These are phyloP conservation scores for Heliconius himera DNA, from an alignment of 1,140 invertebrate genomes.

Conservation along the genomic window DNA sequence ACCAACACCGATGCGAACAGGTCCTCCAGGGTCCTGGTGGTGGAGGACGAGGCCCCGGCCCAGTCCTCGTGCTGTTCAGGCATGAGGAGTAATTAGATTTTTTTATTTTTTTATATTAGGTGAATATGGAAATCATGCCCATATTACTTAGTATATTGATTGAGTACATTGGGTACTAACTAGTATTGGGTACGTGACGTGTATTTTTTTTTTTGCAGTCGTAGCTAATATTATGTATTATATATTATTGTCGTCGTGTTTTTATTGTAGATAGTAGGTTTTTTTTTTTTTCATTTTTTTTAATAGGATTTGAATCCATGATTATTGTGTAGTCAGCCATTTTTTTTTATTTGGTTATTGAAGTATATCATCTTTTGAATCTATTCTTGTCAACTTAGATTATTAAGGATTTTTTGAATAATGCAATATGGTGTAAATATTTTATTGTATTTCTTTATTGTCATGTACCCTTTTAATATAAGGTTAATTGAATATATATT, in stretches of 20 bases:
- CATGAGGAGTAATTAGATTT: slow-evolving; percentile 47
- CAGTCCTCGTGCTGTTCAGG: slow-evolving; percentile 68
- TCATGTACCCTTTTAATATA: neutral
- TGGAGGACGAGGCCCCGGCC: slow-evolving; percentile 68
- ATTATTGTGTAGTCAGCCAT: too few species aligned
- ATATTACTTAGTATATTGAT: neutral
- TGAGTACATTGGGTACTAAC: too few species aligned
- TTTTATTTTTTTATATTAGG: neutral
- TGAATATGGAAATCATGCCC: neutral
- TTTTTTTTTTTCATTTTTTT: too few species aligned
- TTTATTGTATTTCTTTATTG: neutral
- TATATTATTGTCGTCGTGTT: too few species aligned
- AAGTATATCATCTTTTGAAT: neutral
- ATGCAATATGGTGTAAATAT: neutral
- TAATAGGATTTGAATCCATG: too few species aligned
- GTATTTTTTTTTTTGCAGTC: neutral
- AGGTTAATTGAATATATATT: neutral
- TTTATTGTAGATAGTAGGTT: too few species aligned
- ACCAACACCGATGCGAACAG: slow-evolving; percentile 47
- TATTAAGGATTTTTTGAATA: neutral
- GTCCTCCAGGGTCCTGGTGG: slow-evolving; percentile 62
- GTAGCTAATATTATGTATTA: neutral
- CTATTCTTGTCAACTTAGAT: neutral
- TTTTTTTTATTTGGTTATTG: neutral
- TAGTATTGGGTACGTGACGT: neutral